phyloP scores from a whole-genome alignment of 2,797 vertebrate genomes.

The Sternarchorhynchus goeldii region DNA sequence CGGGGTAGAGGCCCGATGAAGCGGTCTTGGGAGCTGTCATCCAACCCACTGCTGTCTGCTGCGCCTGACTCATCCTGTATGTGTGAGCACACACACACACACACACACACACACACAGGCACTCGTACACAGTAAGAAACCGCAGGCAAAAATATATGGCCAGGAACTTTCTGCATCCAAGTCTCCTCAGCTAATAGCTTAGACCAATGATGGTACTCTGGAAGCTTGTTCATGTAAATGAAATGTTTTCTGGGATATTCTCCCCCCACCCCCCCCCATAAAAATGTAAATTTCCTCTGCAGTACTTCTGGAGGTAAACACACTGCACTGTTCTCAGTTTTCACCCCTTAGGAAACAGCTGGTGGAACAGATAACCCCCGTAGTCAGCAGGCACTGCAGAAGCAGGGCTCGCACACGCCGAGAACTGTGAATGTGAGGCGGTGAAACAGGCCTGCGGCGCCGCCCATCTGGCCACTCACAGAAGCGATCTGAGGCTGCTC shows the following conservation, averaged over 20 bases:
- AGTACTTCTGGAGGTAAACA: too few relatives aligned
- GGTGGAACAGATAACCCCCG: conserved; percentile 26
- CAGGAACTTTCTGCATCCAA: too few relatives aligned
- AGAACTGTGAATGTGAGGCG: neutral
- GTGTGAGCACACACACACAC: neutral
- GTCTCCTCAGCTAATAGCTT: neutral
- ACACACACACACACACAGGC: neutral
- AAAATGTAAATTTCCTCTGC: neutral
- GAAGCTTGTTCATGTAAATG: neutral
- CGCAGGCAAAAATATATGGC: neutral
- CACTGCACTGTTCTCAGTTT: too few relatives aligned
- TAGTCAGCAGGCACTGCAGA: neutral
- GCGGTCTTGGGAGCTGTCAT: conserved; percentile 87
- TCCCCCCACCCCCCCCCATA: neutral
- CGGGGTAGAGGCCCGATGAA: conserved; percentile 93
- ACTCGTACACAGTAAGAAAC: neutral
- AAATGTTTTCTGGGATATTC: neutral
- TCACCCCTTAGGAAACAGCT: conserved; percentile 16
- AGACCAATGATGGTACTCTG: neutral
- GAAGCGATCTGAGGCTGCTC: conserved; percentile 89
- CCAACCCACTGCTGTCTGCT: conserved; percentile 80
- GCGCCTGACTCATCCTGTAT: conserved; percentile 85
- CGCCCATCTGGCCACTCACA: conserved; percentile 72
- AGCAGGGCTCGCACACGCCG: conserved; percentile 8
- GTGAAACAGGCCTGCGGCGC: neutral